Base-by-base conservation (phyloP, 2,113 vertebrate species). In the Cnemophilus loriae region DNA sequence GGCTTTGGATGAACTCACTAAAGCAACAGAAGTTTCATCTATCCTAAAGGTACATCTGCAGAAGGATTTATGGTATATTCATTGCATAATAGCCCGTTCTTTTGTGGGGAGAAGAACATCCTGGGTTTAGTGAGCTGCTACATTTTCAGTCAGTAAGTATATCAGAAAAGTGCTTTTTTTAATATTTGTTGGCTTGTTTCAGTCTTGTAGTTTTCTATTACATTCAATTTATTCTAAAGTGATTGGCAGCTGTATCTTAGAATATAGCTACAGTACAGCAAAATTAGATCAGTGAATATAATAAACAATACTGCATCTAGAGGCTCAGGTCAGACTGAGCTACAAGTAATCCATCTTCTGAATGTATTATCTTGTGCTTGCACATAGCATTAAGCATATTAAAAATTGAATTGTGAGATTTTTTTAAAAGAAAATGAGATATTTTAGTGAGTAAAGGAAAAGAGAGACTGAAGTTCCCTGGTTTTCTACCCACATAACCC, bases 221-320 rank as follows among this genome's bases (percentile, higher is more conserved):
- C 71, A 55, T 9, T 53, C 69, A 52, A 63, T 90, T 94, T 93
- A 61, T 64, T 83, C 41, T 63, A 41, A 90, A 69, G 37, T 94
- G 46, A 92, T 84, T 92, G 94, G 55, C 92, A 89, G 47, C 39
- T 91, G 47, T 59, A 57, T 91, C 76, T 75, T 69, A 84, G 67
- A 70, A 24, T 59, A 63, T 46, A 74, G n/a, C 75, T 84, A 41
- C 41, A 57, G 41, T 61, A 73, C 39, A 94, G 82, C 33, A 84
- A 79, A 96, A 92, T 94, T 69, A 88, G 73, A 91, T 94, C 64
- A 90, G 81, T 64, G 59, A 82, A 12, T 80, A 56, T 67, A 90
- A 74, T 53, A 95, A 95, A 73, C 65, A 95, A 37, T 81, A 37
- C 61, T 84, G 23, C 69, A 76, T 80, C 81, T 79, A 63, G 60